Evolutionary conservation across 2,797 vertebrate species (phyloP).

Genomic region (Cynopterus sphinx): DNA sequence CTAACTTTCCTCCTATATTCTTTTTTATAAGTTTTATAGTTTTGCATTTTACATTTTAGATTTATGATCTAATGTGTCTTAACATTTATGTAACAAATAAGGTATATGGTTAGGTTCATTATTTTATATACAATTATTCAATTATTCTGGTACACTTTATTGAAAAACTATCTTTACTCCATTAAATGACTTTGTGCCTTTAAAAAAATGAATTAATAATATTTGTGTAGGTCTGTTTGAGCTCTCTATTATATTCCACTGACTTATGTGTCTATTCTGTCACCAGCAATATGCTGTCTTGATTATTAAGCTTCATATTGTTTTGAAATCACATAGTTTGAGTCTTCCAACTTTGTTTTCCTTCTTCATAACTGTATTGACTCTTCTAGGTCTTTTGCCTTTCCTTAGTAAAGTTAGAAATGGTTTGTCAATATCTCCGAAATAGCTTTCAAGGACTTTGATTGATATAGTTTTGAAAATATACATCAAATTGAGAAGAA

Average conservation of each 20-base stretch:
- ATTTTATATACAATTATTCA: neutral
- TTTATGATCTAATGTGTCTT: neutral
- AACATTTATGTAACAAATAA: neutral
- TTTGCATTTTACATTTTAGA: neutral
- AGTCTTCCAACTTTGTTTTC: neutral
- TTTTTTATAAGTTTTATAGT: neutral
- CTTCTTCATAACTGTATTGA: neutral
- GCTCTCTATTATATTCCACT: neutral
- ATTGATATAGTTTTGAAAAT: neutral
- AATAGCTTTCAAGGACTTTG: neutral
- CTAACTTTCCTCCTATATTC: neutral
- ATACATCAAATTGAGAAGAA: neutral
- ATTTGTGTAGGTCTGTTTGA: neutral
- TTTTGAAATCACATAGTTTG: neutral
- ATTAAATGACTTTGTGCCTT: neutral
- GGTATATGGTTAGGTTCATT: neutral
- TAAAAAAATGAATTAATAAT: neutral
- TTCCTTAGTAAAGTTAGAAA: neutral
- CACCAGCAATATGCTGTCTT: neutral
- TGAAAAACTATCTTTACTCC: neutral
- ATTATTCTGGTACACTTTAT: neutral
- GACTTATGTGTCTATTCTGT: neutral
- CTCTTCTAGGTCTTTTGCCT: neutral
- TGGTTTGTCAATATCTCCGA: neutral
- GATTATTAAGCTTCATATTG: neutral